Evolutionary conservation across 2,797 vertebrate genomes (phyloP).

Genomic region (Dallia pectoralis): DNA sequence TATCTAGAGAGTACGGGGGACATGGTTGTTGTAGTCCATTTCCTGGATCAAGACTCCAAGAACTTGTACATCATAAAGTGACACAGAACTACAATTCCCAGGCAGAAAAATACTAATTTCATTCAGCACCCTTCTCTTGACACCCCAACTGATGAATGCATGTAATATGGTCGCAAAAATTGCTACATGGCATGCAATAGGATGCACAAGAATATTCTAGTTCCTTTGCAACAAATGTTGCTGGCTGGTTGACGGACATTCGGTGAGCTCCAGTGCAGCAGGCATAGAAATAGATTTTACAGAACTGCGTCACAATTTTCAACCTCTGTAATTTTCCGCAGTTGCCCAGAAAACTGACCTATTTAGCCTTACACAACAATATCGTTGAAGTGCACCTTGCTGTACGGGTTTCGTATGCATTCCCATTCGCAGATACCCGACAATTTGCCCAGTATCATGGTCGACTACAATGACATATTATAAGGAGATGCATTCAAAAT

Average conservation of each 20-base stretch:
- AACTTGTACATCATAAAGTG: background rate
- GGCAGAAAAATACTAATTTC: conserved; percentile 59
- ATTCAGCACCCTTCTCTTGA: conserved; percentile 70
- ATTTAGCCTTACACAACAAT: conserved; percentile 40
- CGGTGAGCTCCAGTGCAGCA: conserved; percentile 49
- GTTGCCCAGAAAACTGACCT: conserved; percentile 60
- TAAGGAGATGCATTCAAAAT: conserved; percentile 31
- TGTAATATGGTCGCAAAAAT: conserved; percentile 57
- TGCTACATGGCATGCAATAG: conserved; percentile 12
- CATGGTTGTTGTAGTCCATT: conserved; percentile 78
- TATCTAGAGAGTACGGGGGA: conserved; percentile 65
- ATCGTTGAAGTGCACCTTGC: conserved; percentile 29
- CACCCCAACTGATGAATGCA: conserved; percentile 72
- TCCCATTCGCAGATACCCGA: conserved; percentile 15
- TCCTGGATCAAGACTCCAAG: conserved; percentile 32
- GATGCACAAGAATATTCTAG: conserved; percentile 19
- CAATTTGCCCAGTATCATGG: conserved; percentile 45
- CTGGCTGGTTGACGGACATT: conserved; percentile 41
- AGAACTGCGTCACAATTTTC: conserved; percentile 86
- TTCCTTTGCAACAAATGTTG: conserved; percentile 37
- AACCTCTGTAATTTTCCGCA: conserved; percentile 70
- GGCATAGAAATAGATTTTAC: conserved; percentile 67
- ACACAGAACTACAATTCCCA: conserved; percentile 76
- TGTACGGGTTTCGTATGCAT: background rate
- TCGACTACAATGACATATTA: conserved; percentile 35